phyloP scores from a whole-genome alignment of 1,140 invertebrate genomes.

The Amphibalanus amphitrite region DNA sequence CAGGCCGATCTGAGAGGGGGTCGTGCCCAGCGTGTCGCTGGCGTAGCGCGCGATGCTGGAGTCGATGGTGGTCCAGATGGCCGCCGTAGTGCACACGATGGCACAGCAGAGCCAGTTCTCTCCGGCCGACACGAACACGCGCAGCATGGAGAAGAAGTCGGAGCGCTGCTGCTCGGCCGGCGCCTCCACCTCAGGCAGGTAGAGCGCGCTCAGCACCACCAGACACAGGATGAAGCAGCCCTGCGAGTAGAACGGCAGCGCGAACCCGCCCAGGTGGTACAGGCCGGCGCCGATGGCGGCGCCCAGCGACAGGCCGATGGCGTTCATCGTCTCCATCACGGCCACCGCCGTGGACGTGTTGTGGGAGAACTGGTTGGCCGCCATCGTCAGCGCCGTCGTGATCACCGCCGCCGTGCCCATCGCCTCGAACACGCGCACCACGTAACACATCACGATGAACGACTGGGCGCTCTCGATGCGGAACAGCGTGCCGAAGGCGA shows the following conservation, averaged over 20 bases:
- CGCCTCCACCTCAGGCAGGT: slow-evolving; percentile 33
- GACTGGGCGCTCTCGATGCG: slow-evolving; percentile 37
- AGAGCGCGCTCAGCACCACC: slow-evolving; percentile 35
- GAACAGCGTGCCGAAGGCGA: slow-evolving; percentile 23
- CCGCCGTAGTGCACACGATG: neutral
- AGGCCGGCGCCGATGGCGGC: slow-evolving; percentile 32
- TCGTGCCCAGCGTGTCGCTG: neutral
- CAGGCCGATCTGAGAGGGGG: neutral
- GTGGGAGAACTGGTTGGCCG: slow-evolving; percentile 30
- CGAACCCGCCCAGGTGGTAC: slow-evolving; percentile 33
- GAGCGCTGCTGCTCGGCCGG: neutral
- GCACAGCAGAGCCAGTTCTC: slow-evolving; percentile 31
- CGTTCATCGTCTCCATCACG: slow-evolving; percentile 29
- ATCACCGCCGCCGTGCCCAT: slow-evolving; percentile 32
- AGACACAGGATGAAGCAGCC: slow-evolving; percentile 29
- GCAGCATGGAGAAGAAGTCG: neutral
- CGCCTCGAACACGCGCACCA: slow-evolving; percentile 38
- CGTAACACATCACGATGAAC: slow-evolving; percentile 27
- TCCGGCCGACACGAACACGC: slow-evolving; percentile 29
- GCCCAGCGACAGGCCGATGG: slow-evolving; percentile 32
- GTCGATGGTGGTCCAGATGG: neutral
- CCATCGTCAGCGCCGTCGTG: slow-evolving; percentile 40
- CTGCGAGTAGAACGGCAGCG: slow-evolving; percentile 35
- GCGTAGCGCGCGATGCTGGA: neutral
- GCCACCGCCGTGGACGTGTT: slow-evolving; percentile 25